phyloP scores from a whole-genome alignment of 2,888 invertebrate genomes.

The Nomada fabriciana region DNA sequence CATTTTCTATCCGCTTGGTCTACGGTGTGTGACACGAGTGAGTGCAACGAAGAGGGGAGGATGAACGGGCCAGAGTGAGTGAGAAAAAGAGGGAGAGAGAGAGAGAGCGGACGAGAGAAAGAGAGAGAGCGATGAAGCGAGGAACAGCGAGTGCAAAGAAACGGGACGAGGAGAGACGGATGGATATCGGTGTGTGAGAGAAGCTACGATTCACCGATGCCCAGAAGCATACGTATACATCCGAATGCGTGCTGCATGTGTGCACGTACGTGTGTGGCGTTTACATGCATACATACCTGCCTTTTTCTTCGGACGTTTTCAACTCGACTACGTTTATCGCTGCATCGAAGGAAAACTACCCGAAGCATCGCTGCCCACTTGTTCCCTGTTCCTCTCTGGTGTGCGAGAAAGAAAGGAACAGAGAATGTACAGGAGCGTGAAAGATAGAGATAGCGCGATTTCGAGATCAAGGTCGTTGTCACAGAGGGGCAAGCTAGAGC shows the following conservation, averaged over 20 bases:
- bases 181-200: slow-evolving; percentile 15
- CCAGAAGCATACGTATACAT: slow-evolving; percentile 12
- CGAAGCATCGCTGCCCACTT: slow-evolving; percentile 13
- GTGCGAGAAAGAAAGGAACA: neutral
- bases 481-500: slow-evolving; percentile 14
- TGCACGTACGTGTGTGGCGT: slow-evolving; percentile 1
- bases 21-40: slow-evolving; percentile 5
- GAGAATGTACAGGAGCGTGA: slow-evolving; percentile 2
- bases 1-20: neutral
- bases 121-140: neutral
- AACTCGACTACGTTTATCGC: slow-evolving; percentile 22
- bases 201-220: slow-evolving; percentile 10
- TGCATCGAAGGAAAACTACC: slow-evolving; percentile 48
- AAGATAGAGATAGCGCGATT: slow-evolving; percentile 40
- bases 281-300: neutral
- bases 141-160: slow-evolving; percentile 4
- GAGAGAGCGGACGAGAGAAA: neutral
- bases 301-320: slow-evolving; percentile 13
- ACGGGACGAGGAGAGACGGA: slow-evolving; percentile 7
- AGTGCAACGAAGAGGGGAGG: neutral
- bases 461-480: slow-evolving; percentile 71
- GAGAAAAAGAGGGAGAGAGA: slow-evolving; percentile 3
- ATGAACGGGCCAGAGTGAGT: neutral
- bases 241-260: neutral
- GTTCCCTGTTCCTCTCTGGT: neutral